These are phyloP conservation scores for Syrmaticus mikado DNA, from an alignment of 2,113 vertebrate genomes.

Conservation along the genomic window DNA sequence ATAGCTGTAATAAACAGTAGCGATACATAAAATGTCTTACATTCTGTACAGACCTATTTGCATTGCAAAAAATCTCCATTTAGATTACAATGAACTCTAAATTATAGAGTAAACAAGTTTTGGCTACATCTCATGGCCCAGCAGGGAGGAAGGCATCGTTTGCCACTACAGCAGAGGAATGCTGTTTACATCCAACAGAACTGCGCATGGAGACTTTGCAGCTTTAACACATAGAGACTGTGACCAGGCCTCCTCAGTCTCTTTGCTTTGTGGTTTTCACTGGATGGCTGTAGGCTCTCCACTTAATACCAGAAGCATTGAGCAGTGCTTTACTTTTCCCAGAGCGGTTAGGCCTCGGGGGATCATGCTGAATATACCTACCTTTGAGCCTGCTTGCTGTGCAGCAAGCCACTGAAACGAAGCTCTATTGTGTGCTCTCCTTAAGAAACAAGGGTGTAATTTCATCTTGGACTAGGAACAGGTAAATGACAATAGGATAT, in stretches of 20 bases:
- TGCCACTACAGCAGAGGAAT: slow-evolving; percentile 56
- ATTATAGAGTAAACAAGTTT: slow-evolving; percentile 67
- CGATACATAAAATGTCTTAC: slow-evolving; percentile 49
- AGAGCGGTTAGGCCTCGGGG: not conserved
- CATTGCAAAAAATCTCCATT: slow-evolving; percentile 63
- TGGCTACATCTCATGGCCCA: slow-evolving; percentile 46
- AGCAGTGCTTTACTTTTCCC: not conserved
- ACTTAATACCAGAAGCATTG: not conserved
- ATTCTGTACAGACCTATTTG: slow-evolving; percentile 43
- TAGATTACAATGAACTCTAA: slow-evolving; percentile 64
- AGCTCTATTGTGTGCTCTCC: not conserved
- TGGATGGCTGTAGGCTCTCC: not conserved
- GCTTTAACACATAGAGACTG: slow-evolving; percentile 29
- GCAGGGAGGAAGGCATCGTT: slow-evolving; percentile 45
- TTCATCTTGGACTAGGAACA: not conserved
- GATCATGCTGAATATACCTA: not conserved
- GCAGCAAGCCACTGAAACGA: not conserved
- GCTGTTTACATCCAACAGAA: slow-evolving; percentile 45
- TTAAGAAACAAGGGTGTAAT: not conserved
- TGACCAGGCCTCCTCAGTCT: not conserved
- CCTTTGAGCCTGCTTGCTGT: not conserved
- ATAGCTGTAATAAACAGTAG: slow-evolving; percentile 44
- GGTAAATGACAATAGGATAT: not conserved
- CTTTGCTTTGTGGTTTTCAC: not conserved
- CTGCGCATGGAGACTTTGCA: slow-evolving; percentile 9